These are phyloP conservation scores for Lophotriccus pileatus DNA, from an alignment of 2,797 vertebrate genomes.

Conservation along the genomic window DNA sequence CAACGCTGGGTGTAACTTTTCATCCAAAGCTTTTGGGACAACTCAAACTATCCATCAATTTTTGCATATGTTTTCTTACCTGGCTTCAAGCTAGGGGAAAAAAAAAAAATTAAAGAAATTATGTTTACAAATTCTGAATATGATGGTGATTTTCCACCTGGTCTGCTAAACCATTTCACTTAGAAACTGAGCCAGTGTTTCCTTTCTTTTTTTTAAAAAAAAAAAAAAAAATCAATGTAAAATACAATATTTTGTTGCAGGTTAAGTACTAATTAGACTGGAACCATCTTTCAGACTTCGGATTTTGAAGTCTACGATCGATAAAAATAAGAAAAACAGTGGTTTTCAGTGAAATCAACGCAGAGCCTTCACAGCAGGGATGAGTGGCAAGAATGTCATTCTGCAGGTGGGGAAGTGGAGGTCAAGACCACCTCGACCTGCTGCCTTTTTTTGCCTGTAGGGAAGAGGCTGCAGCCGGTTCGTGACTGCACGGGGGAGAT, in stretches of 20 bases:
- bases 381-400: neutral
- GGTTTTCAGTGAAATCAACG: neutral
- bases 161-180: neutral
- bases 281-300: neutral
- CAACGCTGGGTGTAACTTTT: accelerated
- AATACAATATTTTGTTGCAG: conserved; percentile 8
- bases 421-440: neutral
- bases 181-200: neutral
- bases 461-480: neutral
- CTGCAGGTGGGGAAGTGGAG: neutral
- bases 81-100: neutral
- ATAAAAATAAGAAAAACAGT: neutral
- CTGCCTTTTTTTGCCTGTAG: neutral
- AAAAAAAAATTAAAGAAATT: neutral
- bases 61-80: neutral
- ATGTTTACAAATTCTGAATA: conserved; percentile 1
- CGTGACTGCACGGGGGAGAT: accelerated
- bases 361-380: neutral
- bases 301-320: neutral
- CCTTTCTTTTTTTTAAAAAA: neutral
- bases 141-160: conserved; percentile 4
- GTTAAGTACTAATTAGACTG: conserved; percentile 44
- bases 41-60: neutral
- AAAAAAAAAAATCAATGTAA: neutral
- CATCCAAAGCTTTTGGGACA: neutral